Evolutionary conservation across 2,888 invertebrate genomes (phyloP), one percentile per base, ranked within the genome.

Genomic region (Junonia oenone): DNA sequence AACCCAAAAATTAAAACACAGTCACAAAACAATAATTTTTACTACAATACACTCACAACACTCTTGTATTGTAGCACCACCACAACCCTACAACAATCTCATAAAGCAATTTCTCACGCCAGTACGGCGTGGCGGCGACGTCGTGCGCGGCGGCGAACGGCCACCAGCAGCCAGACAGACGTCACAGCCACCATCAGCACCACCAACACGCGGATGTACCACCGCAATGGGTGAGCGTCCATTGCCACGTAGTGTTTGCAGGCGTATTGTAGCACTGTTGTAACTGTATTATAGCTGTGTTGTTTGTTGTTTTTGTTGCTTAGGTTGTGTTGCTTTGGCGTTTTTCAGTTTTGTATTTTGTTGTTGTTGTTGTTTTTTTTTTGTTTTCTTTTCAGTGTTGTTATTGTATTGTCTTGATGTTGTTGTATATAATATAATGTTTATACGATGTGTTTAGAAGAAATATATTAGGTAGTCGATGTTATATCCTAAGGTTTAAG

Each of bases 121-220:
- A 89, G 89, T 90, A 90, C 78, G 90, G 90, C 71, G 89, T 89
- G 79, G 89, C 90, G 81, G 89, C 89, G 76, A 89, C 89, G 64
- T 89, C 88, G 72, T 89, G 90, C 73, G 83, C 88, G 58, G 87
- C 87, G 50, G 73, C 83, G 64, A 85, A 87, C 80, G 87, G 87
- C 51, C 89, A 89, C 78, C 90, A 88, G 72, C 86, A 84, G 74
- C 77, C 80, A 26, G 86, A 86, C 76, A 66, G 87, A 45, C 74
- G 87, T 51, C 86, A 84, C 62, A 82, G 80, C 56, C 81, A 80
- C 62, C 83, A 76, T 55, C 86, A 84, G 45, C 88, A 87, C 66
- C 72, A 73, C 56, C 90, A 86, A 72, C 89, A 87, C 83, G 90
- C 90, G 40, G 89, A 90, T 69, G 88, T 90, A 55, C 89, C 89